Evolutionary conservation across 2,113 vertebrate species (phyloP).

Genomic region (Chamaea fasciata): DNA sequence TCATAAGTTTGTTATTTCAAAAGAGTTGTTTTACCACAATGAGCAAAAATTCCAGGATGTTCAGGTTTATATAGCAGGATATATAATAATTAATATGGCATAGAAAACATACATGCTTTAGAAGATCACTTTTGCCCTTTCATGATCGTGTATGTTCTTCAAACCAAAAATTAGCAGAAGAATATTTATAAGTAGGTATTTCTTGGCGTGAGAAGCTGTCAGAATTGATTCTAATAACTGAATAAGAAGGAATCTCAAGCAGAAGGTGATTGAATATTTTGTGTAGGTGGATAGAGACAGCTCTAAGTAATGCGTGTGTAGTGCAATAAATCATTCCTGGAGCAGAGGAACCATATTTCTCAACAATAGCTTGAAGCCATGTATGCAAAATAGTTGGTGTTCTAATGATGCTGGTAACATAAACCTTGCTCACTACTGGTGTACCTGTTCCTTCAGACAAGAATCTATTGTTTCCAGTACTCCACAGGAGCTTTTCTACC

Average conservation of each 20-base stretch:
- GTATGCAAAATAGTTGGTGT: background rate
- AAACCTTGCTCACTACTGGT: background rate
- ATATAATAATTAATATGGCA: background rate
- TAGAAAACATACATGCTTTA: background rate
- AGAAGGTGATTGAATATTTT: background rate
- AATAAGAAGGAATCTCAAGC: background rate
- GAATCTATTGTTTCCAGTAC: background rate
- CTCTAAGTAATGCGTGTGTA: background rate
- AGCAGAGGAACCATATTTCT: background rate
- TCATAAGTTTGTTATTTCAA: background rate
- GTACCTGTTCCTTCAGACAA: background rate
- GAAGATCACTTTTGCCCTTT: background rate
- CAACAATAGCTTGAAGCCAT: background rate
- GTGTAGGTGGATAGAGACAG: background rate
- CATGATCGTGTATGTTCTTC: background rate
- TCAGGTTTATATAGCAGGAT: background rate
- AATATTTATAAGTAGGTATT: background rate
- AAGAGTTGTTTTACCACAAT: fast-evolving
- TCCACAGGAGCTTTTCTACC: background rate
- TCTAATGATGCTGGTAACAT: background rate
- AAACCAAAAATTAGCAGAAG: background rate
- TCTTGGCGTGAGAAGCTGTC: background rate
- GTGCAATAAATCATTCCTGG: background rate
- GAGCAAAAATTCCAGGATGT: background rate
- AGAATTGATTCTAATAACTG: background rate